A percentile compares a stretch with the other conserved stretches of the same genome.
phyloP scores from a whole-genome alignment of 2,113 vertebrate genomes.

The Scytalopus superciliaris region DNA sequence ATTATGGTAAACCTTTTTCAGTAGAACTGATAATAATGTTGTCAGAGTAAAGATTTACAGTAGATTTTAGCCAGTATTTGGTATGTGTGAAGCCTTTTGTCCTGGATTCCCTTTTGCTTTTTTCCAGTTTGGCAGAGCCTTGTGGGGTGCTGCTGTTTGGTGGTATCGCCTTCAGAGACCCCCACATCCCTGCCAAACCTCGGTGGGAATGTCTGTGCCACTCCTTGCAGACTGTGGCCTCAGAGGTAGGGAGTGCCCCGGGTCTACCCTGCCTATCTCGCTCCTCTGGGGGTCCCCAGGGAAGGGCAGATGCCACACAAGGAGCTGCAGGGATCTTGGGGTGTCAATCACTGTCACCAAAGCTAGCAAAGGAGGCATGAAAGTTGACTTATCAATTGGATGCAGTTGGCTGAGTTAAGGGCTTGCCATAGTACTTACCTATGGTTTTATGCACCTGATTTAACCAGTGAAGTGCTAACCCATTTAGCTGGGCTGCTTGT shows the following conservation, averaged over 20 bases:
- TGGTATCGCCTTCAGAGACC: not conserved
- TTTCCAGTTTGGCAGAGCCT: not conserved
- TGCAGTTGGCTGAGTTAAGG: not conserved
- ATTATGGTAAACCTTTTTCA: not conserved
- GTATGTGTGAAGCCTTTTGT: not conserved
- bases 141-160: no score
- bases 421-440: not conserved
- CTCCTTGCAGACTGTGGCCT: not conserved
- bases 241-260: no score
- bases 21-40: not conserved
- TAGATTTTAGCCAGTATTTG: not conserved
- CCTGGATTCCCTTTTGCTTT: not conserved
- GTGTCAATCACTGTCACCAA: not conserved
- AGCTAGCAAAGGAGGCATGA: not conserved
- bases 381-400: not conserved
- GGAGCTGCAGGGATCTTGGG: not conserved
- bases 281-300: rapidly evolving
- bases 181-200: not conserved
- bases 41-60: not conserved
- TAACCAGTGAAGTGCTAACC: not conserved
- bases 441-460: not conserved
- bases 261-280: not conserved
- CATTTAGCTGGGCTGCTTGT: not conserved
- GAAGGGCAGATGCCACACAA: not conserved
- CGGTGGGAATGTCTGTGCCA: not conserved